Evolutionary conservation across 1,140 invertebrate genomes (phyloP).

Genomic region (Platyscapa corneri): DNA sequence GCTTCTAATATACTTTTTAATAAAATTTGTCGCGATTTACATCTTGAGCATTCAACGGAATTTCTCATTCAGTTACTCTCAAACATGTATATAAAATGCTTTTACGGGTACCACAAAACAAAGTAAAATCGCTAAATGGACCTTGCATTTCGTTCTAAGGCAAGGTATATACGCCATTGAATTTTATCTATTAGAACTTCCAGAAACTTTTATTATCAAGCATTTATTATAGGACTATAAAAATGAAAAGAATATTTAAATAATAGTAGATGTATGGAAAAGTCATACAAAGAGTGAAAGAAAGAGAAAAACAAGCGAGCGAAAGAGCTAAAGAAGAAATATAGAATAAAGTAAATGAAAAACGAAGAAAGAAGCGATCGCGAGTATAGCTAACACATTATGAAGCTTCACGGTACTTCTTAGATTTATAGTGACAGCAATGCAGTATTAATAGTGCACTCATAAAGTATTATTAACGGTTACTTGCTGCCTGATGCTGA

Average conservation of each 20-base stretch:
- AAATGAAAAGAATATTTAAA: slow-evolving; percentile 14
- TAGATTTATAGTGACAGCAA: slow-evolving; percentile 60
- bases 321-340: slow-evolving; percentile 31
- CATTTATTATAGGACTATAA: slow-evolving; percentile 57
- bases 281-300: not conserved
- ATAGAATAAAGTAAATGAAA: not conserved
- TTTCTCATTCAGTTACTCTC: not conserved
- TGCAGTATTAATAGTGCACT: slow-evolving; percentile 62
- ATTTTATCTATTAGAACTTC: slow-evolving; percentile 51
- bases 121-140: slow-evolving; percentile 42
- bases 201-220: slow-evolving; percentile 59
- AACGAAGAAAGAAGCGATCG: not conserved
- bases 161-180: slow-evolving; percentile 20
- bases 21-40: not conserved
- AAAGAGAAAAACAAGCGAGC: not conserved
- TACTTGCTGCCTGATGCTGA: slow-evolving; percentile 58
- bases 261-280: not conserved
- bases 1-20: not conserved
- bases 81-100: not conserved
- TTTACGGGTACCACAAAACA: not conserved
- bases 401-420: slow-evolving; percentile 33
- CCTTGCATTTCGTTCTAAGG: not conserved
- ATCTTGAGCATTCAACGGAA: not conserved
- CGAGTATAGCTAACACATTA: slow-evolving; percentile 38
- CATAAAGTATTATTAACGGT: slow-evolving; percentile 63